Evolutionary conservation across 1,140 invertebrate species (phyloP), one percentile per base, ranked within the genome.

Genomic region (Eulimnadia texana): DNA sequence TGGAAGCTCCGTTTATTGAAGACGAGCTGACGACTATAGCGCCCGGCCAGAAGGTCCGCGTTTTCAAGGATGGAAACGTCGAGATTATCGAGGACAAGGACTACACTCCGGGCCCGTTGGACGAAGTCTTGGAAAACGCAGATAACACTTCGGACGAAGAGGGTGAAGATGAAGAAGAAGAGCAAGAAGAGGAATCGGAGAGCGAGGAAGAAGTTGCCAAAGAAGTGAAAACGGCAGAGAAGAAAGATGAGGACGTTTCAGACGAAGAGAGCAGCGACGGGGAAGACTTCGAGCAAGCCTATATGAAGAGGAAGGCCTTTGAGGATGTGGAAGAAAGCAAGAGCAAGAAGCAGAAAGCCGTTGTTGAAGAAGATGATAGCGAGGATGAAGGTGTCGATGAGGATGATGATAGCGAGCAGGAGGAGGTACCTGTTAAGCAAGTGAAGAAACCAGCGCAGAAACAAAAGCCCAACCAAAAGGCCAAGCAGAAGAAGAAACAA

Each of bases 1-100:
- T 28, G 23, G 20, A 28, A 1, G 24, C 25, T 2, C n/a, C 28
- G 24, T 28, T 33, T 0, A 25, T 54, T 11, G 28, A 53, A 13
- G 60, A 52, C 51, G 60, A 61, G 10, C 29, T 61, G 3, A 27
- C 49, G 23, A 61, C 60, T 27, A 50, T 61, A n/a, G 19, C 51
- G 19, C 60, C 51, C 10, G 60, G 60, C 23, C 27, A 28, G 53
- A 61, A 61, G 50, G 51, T 61, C 53, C 49, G 49, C 20, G 60
- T 61, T 1, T 54, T 23, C 24, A 28, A 50, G 22, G 42, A 51
- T 2, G 60, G 60, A 25, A 19, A 27, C 24, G 51, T 61, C 53
- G 19, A 55, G 53, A 47, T 52, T 11, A 42, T 61, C 50, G 10
- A 22, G 13, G 60, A 61, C 19, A 20, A 1, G 24, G 22, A 20